A percentile compares a stretch with the other conserved stretches of the same genome.
phyloP scores from a whole-genome alignment of 2,113 vertebrate species.

The Forbesichthys papilliferus region DNA sequence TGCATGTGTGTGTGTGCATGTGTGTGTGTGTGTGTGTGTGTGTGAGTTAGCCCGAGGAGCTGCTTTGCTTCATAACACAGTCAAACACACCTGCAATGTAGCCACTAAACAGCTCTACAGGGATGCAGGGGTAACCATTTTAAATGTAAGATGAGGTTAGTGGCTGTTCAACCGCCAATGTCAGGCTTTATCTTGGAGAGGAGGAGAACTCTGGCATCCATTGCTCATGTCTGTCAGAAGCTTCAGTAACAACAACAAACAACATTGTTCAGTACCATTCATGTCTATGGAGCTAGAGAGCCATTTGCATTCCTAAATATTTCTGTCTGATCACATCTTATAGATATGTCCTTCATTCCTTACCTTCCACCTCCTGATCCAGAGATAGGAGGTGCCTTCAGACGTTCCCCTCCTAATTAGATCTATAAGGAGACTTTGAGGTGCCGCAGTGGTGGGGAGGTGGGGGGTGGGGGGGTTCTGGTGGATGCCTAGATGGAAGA shows the following conservation, averaged over 20 bases:
- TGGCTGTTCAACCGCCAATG: background rate
- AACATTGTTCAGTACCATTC: too few relatives aligned
- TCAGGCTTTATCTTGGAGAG: too few relatives aligned
- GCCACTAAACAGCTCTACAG: background rate
- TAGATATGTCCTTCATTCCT: constrained; percentile 22
- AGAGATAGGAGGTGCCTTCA: background rate
- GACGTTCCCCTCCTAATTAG: background rate
- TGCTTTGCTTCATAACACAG: too few relatives aligned
- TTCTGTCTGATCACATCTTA: constrained; percentile 17
- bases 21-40: too few relatives aligned
- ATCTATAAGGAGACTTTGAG: background rate
- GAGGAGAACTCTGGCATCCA: background rate
- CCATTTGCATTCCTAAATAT: background rate
- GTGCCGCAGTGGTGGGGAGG: too few relatives aligned
- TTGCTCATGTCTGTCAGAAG: background rate
- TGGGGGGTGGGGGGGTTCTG: background rate
- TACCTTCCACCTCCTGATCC: constrained; percentile 19
- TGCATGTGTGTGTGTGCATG: background rate
- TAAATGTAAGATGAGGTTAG: background rate
- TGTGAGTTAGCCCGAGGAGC: too few relatives aligned
- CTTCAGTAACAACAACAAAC: too few relatives aligned
- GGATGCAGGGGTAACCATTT: background rate
- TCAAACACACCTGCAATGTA: background rate
- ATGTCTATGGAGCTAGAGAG: background rate
- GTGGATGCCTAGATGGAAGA: background rate